phyloP scores from a whole-genome alignment of 1,140 invertebrate genomes.

The Maconellicoccus hirsutus region DNA sequence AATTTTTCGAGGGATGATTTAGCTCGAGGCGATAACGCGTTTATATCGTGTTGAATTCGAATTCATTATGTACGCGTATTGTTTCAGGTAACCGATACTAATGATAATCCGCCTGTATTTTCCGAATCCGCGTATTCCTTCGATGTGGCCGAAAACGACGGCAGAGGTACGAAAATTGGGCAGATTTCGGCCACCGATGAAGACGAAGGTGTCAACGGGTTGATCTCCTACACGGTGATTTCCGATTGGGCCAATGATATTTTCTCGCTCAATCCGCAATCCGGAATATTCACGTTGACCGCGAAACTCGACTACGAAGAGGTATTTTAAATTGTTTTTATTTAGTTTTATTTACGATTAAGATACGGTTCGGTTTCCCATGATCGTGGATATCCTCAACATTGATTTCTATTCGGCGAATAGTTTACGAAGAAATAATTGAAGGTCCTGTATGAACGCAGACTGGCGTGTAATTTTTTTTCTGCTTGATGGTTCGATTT shows the following conservation, averaged over 20 bases:
- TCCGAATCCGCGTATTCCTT: slow-evolving; percentile 72
- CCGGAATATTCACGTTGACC: slow-evolving; percentile 77
- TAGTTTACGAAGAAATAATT: neutral
- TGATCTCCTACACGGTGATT: slow-evolving; percentile 75
- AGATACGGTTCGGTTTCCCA: too few species aligned
- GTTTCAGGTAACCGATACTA: slow-evolving; percentile 74
- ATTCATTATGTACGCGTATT: slow-evolving; percentile 11
- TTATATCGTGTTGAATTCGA: too few species aligned
- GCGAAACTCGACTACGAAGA: slow-evolving; percentile 85
- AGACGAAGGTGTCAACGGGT: slow-evolving; percentile 74
- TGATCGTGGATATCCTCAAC: too few species aligned
- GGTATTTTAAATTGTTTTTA: slow-evolving; percentile 41
- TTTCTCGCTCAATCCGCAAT: slow-evolving; percentile 81
- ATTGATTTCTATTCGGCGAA: too few species aligned
- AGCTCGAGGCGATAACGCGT: too few species aligned
- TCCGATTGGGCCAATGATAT: slow-evolving; percentile 90
- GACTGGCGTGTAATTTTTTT: neutral
- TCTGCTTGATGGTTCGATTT: neutral
- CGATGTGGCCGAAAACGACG: slow-evolving; percentile 74
- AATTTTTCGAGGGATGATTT: neutral
- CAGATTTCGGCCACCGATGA: slow-evolving; percentile 67
- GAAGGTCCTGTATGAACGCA: neutral
- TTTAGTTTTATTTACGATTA: neutral
- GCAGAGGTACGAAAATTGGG: slow-evolving; percentile 66
- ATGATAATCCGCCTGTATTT: slow-evolving; percentile 88